Conservation (phyloP, 2,113 vertebrate genomes). For the Butastur rufipennis region DNA sequence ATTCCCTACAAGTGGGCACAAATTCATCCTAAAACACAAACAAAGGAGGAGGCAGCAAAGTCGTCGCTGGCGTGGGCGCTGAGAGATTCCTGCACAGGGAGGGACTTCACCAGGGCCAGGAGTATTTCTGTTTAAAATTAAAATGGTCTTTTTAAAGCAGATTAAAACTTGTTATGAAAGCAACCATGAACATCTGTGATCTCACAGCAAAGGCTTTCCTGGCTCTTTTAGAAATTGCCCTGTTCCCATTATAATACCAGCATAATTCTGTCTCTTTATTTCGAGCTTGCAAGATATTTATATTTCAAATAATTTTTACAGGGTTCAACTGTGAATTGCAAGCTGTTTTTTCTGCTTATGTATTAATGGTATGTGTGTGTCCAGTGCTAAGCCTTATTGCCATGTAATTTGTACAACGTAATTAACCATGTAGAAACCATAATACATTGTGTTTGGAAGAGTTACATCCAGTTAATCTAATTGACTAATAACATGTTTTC, state of each 20-base stretch:
- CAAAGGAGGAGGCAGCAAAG: neutral
- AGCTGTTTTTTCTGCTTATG: neutral
- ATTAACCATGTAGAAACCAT: conserved; percentile 61
- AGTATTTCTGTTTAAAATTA: conserved; percentile 13
- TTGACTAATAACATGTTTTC: conserved; percentile 64
- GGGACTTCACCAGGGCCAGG: neutral
- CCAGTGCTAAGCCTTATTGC: conserved; percentile 26
- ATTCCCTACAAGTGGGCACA: neutral
- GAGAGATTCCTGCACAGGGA: neutral
- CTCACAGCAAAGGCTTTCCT: conserved; percentile 2
- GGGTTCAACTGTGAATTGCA: neutral
- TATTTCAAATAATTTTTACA: neutral
- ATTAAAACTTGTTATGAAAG: neutral
- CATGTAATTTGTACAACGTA: neutral
- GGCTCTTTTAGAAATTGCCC: neutral
- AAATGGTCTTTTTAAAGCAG: conserved; percentile 3
- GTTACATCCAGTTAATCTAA: conserved; percentile 64
- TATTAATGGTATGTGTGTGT: neutral
- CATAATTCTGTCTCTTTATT: neutral
- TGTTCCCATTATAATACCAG: neutral
- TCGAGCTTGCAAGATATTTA: neutral
- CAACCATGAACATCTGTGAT: conserved; percentile 6
- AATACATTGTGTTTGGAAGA: conserved; percentile 23
- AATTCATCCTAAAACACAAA: conserved; percentile 11
- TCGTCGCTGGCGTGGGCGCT: neutral